phyloP scores from a whole-genome alignment of 2,797 vertebrate genomes.

The Macrochelys suwanniensis region DNA sequence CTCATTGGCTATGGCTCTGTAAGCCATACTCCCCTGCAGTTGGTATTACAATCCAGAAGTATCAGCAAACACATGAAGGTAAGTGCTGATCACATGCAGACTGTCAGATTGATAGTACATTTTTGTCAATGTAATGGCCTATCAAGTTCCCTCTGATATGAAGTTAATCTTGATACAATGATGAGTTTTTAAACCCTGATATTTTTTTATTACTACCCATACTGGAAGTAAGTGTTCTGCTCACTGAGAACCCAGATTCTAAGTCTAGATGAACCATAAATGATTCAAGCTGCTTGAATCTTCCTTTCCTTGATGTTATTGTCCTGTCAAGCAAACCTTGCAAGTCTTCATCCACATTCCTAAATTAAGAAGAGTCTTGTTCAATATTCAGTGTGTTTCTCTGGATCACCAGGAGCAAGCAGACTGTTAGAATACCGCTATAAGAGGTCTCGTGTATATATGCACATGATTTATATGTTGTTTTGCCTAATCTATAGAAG shows the following conservation, averaged over 20 bases:
- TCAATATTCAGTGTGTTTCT: neutral
- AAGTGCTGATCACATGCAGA: neutral
- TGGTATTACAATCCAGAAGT: neutral
- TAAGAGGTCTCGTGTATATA: neutral
- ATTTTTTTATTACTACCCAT: neutral
- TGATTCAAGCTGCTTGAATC: neutral
- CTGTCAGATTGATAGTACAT: neutral
- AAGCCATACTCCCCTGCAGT: neutral
- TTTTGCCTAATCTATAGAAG: neutral
- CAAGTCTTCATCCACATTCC: neutral
- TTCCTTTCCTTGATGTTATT: neutral
- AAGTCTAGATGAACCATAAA: neutral
- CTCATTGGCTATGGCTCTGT: neutral
- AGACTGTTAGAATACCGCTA: neutral
- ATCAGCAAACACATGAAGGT: neutral
- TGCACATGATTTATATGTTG: neutral
- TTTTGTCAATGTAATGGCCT: neutral
- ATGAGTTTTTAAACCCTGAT: neutral
- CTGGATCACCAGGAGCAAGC: neutral
- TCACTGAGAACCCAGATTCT: neutral
- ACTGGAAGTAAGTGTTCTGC: neutral
- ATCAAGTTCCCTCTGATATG: neutral
- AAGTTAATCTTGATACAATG: neutral
- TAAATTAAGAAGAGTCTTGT: neutral
- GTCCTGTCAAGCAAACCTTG: neutral